A percentile compares a stretch with the other conserved stretches of the same genome.
Conservation (phyloP, 2,797 vertebrate genomes). For the Miichthys miiuy region DNA sequence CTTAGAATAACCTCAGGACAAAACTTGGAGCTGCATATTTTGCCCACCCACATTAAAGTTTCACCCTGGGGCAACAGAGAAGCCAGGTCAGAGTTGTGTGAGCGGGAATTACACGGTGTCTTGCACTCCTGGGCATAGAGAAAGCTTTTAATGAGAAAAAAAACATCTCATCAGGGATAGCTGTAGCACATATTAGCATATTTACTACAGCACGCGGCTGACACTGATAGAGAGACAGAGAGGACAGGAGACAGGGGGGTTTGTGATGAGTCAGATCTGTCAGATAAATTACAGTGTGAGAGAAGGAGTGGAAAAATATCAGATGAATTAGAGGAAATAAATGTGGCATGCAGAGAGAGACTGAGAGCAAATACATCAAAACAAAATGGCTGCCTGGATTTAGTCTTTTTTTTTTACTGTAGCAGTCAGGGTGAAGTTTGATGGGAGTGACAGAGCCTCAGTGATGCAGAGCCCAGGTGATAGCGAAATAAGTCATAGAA, state of each 20-base stretch:
- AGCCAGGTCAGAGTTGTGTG: conserved; percentile 14
- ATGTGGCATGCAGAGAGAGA: not conserved
- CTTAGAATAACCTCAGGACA: conserved; percentile 20
- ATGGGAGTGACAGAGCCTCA: conserved; percentile 18
- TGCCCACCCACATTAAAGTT: conserved; percentile 21
- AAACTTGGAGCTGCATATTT: conserved; percentile 19
- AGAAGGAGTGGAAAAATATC: not conserved
- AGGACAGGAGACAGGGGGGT: conserved; percentile 10
- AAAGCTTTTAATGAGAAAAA: conserved; percentile 41
- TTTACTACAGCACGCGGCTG: conserved; percentile 26
- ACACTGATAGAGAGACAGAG: conserved; percentile 23
- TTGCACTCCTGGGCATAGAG: conserved; percentile 2
- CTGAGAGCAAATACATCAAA: conserved; percentile 8
- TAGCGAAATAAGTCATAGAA: not conserved
- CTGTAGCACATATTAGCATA: conserved; percentile 26
- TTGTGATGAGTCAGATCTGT: conserved; percentile 9
- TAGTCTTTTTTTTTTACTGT: conserved; percentile 8
- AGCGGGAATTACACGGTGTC: conserved; percentile 3
- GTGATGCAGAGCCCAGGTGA: conserved; percentile 23
- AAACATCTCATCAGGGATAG: conserved; percentile 34
- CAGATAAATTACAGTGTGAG: conserved; percentile 28
- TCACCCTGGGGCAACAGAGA: conserved; percentile 28
- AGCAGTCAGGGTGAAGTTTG: conserved; percentile 14
- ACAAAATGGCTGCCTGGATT: conserved; percentile 23
- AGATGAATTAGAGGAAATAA: conserved; percentile 1